Base-by-base conservation (phyloP, 2,113 vertebrate species). In the Hystrix cristata region DNA sequence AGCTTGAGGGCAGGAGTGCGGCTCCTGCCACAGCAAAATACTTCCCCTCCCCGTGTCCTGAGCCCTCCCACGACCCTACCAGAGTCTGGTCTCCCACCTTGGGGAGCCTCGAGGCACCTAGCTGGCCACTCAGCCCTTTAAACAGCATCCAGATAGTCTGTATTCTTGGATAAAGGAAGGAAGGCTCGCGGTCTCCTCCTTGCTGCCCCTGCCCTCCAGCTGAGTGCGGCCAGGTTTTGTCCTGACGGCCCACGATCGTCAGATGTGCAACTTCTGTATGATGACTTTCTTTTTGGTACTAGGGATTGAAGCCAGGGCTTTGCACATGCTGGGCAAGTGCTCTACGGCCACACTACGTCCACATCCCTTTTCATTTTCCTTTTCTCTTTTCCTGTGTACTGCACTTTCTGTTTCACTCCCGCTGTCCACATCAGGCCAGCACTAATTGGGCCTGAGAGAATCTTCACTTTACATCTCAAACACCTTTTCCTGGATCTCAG, bases 241-340 rank as follows among this genome's bases (percentile, higher is more conserved):
- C 65, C 34, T 18, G 34, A 19, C 31, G 38, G 34, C 67, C 67
- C 38, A 7, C 9, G n/a, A 21, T 11, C 10, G 15, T 69, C 67
- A 71, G n/a, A 21, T 9, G 25, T 64, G 18, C 23, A n/a, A 11
- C 69, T 11, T 18, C 69, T 5, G 19, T 1, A 19, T 38, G 19
- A 3, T 21, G 69, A 38, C n/a, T 38, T 38, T 21, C 5, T 43
- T 71, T n/a, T 23, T 71, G 18, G 69, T 71, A n/a, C 69, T 43
- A n/a, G 69, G 69, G 19, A 4, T 19, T 11, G n/a, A 38, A 10
- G 34, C 9, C 19, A 38, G 34, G 67, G n/a, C 67, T 38, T 18
- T 4, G n/a, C 4, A 1, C n/a, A 21, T 11, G 69, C 69, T 23
- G 0, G n/a, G n/a, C 34, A 10, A 23, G n/a, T 9, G 3, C n/a